Percentiles rank a stretch among this genome's conserved stretches.
phyloP scores from a whole-genome alignment of 2,113 vertebrate species.

The Thermophis baileyi region DNA sequence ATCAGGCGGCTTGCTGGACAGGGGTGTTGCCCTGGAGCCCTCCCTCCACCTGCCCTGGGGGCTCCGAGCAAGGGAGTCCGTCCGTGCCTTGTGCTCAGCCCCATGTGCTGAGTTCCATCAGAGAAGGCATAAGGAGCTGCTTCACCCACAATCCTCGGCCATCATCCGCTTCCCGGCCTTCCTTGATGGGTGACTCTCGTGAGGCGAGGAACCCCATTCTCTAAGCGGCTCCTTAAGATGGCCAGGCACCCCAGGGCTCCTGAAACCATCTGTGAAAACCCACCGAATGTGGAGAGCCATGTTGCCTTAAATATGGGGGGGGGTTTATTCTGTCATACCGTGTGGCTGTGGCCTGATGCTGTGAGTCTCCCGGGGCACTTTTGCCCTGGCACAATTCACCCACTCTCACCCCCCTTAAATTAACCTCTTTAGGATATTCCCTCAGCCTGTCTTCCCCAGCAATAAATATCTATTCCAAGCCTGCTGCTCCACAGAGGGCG shows the following conservation, averaged over 20 bases:
- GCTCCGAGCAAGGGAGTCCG: background rate
- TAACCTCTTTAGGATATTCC: background rate
- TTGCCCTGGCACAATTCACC: background rate
- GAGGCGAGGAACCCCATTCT: background rate
- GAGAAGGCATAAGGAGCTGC: background rate
- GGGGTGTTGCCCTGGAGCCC: background rate
- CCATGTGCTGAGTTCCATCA: background rate
- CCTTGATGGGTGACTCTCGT: background rate
- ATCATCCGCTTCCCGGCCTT: background rate
- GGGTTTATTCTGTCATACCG: background rate
- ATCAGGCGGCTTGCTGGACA: background rate
- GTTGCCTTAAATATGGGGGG: background rate
- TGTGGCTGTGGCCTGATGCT: background rate
- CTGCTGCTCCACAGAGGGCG: background rate
- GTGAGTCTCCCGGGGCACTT: background rate
- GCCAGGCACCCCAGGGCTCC: background rate
- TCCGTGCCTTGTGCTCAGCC: background rate
- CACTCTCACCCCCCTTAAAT: background rate
- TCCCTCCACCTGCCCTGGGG: background rate
- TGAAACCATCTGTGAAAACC: background rate
- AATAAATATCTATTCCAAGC: background rate
- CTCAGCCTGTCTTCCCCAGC: background rate
- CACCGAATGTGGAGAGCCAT: background rate
- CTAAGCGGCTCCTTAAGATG: background rate
- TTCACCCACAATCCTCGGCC: background rate